Evolutionary conservation across 2,113 vertebrate genomes (phyloP).

Genomic region (Donacobius atricapilla): DNA sequence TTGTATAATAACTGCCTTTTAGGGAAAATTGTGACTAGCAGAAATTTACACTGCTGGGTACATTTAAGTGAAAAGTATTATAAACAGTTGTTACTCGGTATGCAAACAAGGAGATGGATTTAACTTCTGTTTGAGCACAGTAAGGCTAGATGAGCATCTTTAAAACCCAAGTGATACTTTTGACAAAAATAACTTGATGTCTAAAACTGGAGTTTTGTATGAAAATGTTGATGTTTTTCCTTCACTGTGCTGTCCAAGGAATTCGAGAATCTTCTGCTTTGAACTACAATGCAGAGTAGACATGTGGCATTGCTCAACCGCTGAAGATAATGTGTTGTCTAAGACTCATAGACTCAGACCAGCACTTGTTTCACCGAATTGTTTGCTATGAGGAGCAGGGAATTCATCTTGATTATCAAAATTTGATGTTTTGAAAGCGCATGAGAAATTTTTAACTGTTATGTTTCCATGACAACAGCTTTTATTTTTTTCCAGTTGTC

Average conservation of each 20-base stretch:
- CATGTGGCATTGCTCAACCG: not conserved
- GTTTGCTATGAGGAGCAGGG: not conserved
- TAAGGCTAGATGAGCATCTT: not conserved
- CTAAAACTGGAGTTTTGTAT: not conserved
- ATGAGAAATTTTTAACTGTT: conserved; percentile 25
- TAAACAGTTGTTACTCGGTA: not conserved
- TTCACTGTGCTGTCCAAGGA: not conserved
- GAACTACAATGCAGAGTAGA: not conserved
- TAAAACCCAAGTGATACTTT: not conserved
- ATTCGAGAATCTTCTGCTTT: not conserved
- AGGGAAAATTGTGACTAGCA: not conserved
- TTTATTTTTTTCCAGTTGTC: not conserved
- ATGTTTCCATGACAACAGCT: conserved; percentile 38
- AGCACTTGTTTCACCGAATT: not conserved
- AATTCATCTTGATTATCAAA: conserved; percentile 44
- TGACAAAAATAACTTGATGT: not conserved
- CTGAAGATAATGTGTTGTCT: not conserved
- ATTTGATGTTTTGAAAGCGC: conserved; percentile 8
- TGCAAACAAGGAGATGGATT: not conserved
- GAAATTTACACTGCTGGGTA: not conserved
- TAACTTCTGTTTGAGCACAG: not conserved
- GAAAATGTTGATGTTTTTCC: not conserved
- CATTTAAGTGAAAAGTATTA: not conserved
- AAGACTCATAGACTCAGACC: not conserved
- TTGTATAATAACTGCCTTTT: not conserved